phyloP scores from a whole-genome alignment of 2,797 vertebrate species.

The Enteromius anoplus region DNA sequence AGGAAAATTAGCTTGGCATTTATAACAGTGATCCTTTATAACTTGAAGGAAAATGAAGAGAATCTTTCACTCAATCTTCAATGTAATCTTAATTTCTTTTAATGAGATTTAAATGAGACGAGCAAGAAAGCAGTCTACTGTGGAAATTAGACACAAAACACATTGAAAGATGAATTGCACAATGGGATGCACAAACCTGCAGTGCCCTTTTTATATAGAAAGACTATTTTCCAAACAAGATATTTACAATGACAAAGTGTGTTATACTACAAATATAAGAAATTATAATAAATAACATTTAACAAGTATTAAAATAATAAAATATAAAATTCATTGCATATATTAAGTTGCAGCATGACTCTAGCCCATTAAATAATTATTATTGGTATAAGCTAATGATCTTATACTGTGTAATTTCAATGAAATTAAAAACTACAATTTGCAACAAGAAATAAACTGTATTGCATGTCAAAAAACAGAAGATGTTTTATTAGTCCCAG shows the following conservation, averaged over 20 bases:
- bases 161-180: not conserved
- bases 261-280: not conserved
- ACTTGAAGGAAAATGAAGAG: not conserved
- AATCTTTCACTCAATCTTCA: not conserved
- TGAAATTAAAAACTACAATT: not conserved
- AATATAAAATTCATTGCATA: not conserved
- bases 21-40: not conserved
- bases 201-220: not conserved
- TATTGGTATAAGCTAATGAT: not conserved
- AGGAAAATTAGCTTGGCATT: not conserved
- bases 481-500: not conserved
- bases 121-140: not conserved
- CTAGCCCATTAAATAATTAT: not conserved
- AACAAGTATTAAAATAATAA: not conserved
- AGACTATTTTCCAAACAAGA: not conserved
- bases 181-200: not conserved
- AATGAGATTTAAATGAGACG: constrained; percentile 5
- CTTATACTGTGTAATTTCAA: not conserved
- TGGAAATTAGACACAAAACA: constrained; percentile 8
- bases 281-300: not conserved
- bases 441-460: too few species aligned
- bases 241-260: not conserved
- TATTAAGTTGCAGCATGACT: not conserved
- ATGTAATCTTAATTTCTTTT: not conserved
- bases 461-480: not conserved